A percentile compares a stretch with the other conserved stretches of the same genome.
These are phyloP conservation scores for Hemistola chrysoprasaria DNA, from an alignment of 2,888 invertebrate species.

Conservation along the genomic window DNA sequence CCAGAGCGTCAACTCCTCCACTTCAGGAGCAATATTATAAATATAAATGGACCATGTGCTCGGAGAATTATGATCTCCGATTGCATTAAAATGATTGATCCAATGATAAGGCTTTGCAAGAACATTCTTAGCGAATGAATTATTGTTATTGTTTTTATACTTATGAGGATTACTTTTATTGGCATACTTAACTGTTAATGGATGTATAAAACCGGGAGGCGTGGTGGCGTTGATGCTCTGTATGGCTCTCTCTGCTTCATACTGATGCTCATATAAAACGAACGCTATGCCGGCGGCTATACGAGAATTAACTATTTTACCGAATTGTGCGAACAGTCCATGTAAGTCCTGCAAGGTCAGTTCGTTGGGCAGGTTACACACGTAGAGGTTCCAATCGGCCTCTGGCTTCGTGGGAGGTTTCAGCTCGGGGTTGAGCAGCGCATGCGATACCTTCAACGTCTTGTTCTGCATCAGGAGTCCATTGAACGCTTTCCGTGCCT, in stretches of 20 bases:
- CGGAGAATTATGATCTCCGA: conserved; percentile 74
- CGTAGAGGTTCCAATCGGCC: conserved; percentile 81
- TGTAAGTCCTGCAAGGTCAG: conserved; percentile 81
- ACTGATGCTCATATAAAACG: conserved; percentile 77
- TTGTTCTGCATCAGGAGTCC: conserved; percentile 81
- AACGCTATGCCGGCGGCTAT: conserved; percentile 81
- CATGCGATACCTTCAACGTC: conserved; percentile 79
- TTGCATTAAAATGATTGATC: conserved; percentile 76
- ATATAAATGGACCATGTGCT: conserved; percentile 81
- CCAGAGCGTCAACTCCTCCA: conserved; percentile 78
- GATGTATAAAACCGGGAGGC: conserved; percentile 78
- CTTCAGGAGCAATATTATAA: conserved; percentile 79
- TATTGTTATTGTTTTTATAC: conserved; percentile 77
- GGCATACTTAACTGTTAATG: conserved; percentile 81
- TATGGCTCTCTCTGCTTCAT: conserved; percentile 77
- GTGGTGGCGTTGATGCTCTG: conserved; percentile 74
- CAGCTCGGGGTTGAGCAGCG: conserved; percentile 74
- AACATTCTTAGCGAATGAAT: conserved; percentile 66
- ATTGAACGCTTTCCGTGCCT: conserved; percentile 78
- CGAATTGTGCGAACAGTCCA: conserved; percentile 80
- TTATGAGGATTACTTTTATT: conserved; percentile 81
- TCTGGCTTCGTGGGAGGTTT: conserved; percentile 79
- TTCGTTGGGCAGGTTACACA: conserved; percentile 81
- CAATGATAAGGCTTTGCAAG: conserved; percentile 76
- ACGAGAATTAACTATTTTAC: conserved; percentile 81